Percentiles rank a stretch among this genome's conserved stretches.
Evolutionary conservation across 1,140 invertebrate species (phyloP).

Genomic region (Drosophila yakuba): DNA sequence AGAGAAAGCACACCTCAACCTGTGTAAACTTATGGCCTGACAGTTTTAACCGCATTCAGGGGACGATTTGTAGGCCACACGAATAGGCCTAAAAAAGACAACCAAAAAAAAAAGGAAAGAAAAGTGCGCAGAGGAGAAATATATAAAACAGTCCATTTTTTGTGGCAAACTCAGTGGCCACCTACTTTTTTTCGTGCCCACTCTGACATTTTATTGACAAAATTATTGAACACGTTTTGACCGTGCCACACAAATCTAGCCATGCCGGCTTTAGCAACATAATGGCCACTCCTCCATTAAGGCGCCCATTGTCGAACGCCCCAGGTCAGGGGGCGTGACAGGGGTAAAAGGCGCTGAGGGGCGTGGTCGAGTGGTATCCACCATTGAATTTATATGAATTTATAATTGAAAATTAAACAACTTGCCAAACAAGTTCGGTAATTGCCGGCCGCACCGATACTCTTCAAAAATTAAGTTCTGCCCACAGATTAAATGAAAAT

Average conservation of each 20-base stretch:
- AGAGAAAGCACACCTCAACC: constrained; percentile 39
- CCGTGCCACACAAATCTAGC: constrained; percentile 62
- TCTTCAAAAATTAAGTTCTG: constrained; percentile 9
- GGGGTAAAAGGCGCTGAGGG: constrained; percentile 1
- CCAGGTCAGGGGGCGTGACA: constrained; percentile 5
- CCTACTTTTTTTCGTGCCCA: constrained; percentile 8
- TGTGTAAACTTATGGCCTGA: constrained; percentile 66
- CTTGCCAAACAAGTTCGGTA: constrained; percentile 15
- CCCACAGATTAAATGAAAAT: neutral
- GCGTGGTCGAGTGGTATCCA: constrained; percentile 25
- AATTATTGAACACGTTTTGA: constrained; percentile 81
- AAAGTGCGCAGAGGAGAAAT: constrained; percentile 15
- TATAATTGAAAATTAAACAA: constrained; percentile 75
- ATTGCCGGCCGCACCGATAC: constrained; percentile 10
- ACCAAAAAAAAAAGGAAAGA: no score
- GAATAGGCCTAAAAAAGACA: constrained; percentile 22
- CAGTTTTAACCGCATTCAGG: constrained; percentile 69
- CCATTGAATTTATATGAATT: constrained; percentile 72
- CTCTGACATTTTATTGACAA: constrained; percentile 76
- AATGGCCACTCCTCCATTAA: constrained; percentile 38
- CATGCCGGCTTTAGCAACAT: constrained; percentile 30
- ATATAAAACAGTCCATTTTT: constrained; percentile 49
- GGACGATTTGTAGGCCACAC: constrained; percentile 74
- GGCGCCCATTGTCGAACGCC: constrained; percentile 14
- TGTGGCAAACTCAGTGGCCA: constrained; percentile 37